Conservation (phyloP, 2,113 vertebrate species). For the Ancistrus triradiatus region DNA sequence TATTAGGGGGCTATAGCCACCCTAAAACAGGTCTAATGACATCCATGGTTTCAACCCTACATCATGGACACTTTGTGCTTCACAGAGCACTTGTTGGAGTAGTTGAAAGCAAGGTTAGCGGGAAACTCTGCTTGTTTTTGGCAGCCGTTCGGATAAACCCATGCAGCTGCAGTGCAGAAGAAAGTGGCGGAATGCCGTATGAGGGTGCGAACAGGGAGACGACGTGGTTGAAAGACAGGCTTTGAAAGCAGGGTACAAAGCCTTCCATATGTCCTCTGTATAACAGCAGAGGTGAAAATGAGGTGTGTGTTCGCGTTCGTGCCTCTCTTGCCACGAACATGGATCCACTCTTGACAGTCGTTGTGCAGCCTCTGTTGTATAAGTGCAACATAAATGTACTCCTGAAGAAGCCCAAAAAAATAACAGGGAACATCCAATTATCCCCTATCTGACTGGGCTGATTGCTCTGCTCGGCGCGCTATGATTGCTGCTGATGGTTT, state of each 20-base stretch:
- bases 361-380: slow-evolving; percentile 22
- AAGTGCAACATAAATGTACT: slow-evolving; percentile 30
- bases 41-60: too few species aligned
- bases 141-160: background rate
- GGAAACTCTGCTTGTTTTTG: slow-evolving; percentile 16
- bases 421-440: slow-evolving; percentile 34
- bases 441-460: slow-evolving; percentile 32
- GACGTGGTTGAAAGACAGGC: background rate
- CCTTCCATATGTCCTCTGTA: slow-evolving; percentile 15
- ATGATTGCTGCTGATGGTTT: slow-evolving; percentile 39
- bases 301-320: slow-evolving; percentile 1
- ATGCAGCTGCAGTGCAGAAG: background rate
- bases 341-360: slow-evolving; percentile 25
- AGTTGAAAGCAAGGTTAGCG: slow-evolving; percentile 13
- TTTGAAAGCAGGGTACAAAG: slow-evolving; percentile 28
- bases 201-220: slow-evolving; percentile 22
- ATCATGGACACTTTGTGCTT: too few species aligned
- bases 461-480: slow-evolving; percentile 36
- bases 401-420: background rate
- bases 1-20: too few species aligned
- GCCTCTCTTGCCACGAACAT: background rate
- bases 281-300: slow-evolving; percentile 24
- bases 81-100: too few species aligned
- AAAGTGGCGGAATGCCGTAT: slow-evolving; percentile 7
- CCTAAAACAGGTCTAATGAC: too few species aligned